Evolutionary conservation across 1,140 invertebrate species (phyloP), one percentile per base, ranked within the genome.

Genomic region (Lycorma delicatula): DNA sequence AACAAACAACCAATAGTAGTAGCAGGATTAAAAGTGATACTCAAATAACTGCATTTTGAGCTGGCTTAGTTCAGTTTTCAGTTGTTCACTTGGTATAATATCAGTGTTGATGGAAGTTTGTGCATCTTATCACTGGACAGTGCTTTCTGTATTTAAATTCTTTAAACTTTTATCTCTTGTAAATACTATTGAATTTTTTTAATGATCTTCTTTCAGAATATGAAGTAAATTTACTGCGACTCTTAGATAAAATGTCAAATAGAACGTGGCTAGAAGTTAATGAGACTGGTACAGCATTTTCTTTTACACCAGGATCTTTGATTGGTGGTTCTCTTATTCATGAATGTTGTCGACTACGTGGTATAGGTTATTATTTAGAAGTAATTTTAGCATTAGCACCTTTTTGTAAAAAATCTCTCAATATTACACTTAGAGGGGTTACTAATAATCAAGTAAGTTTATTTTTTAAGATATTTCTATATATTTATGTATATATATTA

Each of bases 231-330:
- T 80, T 98, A 49, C 83, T 98, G 46, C 78, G 90, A 36, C 70
- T 99, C 16, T 65, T 99, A 46, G 93, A 97, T 64, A 93, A 93
- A 76, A 74, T 98, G 9, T 96, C 93, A 22, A 98, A 98, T 78
- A 96, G 96, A 11, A 87, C 92, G 1, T 81, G 81, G 64, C 84
- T 97, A 61, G 86, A 95, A 71, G 78, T 98, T 0, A 94, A 88
- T 72, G 87, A 94, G 74, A 94, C 93, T 13, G 96, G 95, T 61
- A 98, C 96, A 12, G 81, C 78, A 55, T 72, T 98, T 3, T 86
- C 84, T 68, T 98, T 87, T 71, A 83, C 83, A 65, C 97, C 97
- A 7, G 97, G 97, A 28, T 73, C 97, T 46, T 72, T 98, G 11
- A 74, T 83, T 57, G 97, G 97, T 47, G 97, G 96, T 23, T 78